A percentile compares a stretch with the other conserved stretches of the same genome.
Conservation (phyloP, 2,797 vertebrate genomes). For the Rhinatrema bivittatum region DNA sequence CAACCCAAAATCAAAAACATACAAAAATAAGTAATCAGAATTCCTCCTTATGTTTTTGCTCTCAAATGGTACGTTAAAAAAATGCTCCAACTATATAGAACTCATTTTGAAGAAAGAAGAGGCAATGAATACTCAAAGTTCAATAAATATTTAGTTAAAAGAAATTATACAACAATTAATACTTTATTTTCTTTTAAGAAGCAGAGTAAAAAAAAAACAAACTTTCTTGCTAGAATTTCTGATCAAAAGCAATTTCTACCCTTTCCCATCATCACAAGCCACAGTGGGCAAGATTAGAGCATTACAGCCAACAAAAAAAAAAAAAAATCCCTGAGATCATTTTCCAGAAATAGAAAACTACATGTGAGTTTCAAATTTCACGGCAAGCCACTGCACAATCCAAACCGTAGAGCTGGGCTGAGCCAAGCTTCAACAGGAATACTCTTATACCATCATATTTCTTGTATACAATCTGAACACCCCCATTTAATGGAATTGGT, state of each 20-base stretch:
- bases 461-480: conserved; percentile 42
- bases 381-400: conserved; percentile 61
- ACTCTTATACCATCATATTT: conserved; percentile 36
- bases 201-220: too few species aligned
- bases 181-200: too few species aligned
- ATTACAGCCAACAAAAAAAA: conserved; percentile 54
- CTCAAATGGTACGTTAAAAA: too few species aligned
- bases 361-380: conserved; percentile 71
- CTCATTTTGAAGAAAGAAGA: too few species aligned
- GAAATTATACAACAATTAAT: too few species aligned
- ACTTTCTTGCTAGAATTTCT: too few species aligned
- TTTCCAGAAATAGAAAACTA: conserved; percentile 73
- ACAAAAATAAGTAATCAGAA: too few species aligned
- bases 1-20: too few species aligned
- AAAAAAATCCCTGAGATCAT: conserved; percentile 68
- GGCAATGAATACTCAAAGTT: too few species aligned
- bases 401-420: conserved; percentile 42
- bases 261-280: conserved; percentile 41
- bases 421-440: conserved; percentile 38
- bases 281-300: conserved; percentile 60
- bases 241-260: conserved; percentile 27
- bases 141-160: too few species aligned
- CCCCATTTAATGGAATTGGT: conserved; percentile 31
- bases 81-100: too few species aligned
- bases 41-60: too few species aligned